Conservation (phyloP, 2,888 invertebrate species). For the Eupithecia subumbrata region DNA sequence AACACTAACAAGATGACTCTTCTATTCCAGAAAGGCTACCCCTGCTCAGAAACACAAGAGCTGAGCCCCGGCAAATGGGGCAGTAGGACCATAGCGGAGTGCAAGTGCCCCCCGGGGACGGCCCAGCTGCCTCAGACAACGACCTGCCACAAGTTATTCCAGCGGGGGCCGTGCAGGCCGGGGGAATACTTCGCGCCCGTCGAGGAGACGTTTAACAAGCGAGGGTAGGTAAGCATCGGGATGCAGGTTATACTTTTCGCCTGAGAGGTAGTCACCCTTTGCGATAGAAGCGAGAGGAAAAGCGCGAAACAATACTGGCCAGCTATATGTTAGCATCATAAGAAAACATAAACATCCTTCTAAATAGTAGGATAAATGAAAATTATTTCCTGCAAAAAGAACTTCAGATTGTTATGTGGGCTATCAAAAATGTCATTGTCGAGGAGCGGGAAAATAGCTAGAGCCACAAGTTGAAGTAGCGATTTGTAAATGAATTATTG, state of each 20-base stretch:
- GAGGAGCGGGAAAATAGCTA: too few species aligned
- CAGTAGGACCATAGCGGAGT: conserved; percentile 87
- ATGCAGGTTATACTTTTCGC: neutral
- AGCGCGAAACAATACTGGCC: too few species aligned
- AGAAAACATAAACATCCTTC: too few species aligned
- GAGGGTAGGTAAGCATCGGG: conserved; percentile 79
- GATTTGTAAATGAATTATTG: too few species aligned
- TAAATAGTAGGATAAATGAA: too few species aligned
- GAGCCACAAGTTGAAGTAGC: too few species aligned
- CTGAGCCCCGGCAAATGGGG: conserved; percentile 86
- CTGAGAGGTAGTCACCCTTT: neutral
- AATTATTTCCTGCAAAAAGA: too few species aligned
- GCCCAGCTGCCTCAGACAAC: conserved; percentile 88
- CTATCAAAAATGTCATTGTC: too few species aligned
- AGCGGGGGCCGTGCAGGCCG: conserved; percentile 88
- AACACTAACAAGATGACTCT: too few species aligned
- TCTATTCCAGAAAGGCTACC: conserved; percentile 85
- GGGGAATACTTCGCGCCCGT: conserved; percentile 91
- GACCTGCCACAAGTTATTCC: conserved; percentile 89
- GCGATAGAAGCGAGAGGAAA: too few species aligned
- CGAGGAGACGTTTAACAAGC: conserved; percentile 80
- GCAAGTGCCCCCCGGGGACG: conserved; percentile 92
- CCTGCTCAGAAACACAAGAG: conserved; percentile 94
- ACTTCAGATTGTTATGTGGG: too few species aligned
- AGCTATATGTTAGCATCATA: too few species aligned